phyloP scores from a whole-genome alignment of 2,888 invertebrate genomes.

The Palloptera scutellata region DNA sequence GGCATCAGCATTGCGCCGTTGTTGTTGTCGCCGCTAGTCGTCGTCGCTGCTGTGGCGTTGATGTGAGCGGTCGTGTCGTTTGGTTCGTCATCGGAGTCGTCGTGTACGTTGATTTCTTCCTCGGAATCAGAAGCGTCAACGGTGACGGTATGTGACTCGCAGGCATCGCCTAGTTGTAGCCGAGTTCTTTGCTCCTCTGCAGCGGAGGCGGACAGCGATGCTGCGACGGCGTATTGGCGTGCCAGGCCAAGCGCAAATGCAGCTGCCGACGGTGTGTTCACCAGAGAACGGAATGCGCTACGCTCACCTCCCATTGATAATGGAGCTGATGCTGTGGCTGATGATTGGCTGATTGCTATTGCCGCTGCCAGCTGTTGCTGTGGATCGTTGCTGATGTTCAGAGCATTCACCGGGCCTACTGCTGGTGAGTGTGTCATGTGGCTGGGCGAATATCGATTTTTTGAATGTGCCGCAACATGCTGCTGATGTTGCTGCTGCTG shows the following conservation, averaged over 20 bases:
- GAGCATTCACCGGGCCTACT: constrained; percentile 2
- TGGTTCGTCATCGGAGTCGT: constrained; percentile 66
- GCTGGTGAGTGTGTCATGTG: constrained; percentile 21
- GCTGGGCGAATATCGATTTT: constrained; percentile 11
- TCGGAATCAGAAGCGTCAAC: constrained; percentile 60
- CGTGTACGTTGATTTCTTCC: constrained; percentile 87
- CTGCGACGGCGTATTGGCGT: constrained; percentile 60
- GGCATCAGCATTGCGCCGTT: constrained; percentile 25
- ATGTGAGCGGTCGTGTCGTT: background rate
- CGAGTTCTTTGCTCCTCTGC: constrained; percentile 57
- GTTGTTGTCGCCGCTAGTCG: constrained; percentile 7
- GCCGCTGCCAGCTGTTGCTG: constrained; percentile 44
- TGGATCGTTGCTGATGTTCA: constrained; percentile 31
- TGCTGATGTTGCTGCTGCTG: constrained; percentile 63
- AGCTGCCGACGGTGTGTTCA: constrained; percentile 72
- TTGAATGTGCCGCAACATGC: constrained; percentile 19
- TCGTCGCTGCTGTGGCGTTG: background rate
- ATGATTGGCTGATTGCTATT: constrained; percentile 46
- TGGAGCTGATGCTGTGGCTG: constrained; percentile 57
- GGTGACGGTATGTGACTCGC: constrained; percentile 47
- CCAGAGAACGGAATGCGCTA: constrained; percentile 84
- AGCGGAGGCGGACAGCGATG: constrained; percentile 58
- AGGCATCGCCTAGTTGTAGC: constrained; percentile 33
- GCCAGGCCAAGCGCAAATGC: constrained; percentile 65
- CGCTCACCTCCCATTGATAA: constrained; percentile 86